Evolutionary conservation across 2,797 vertebrate species (phyloP).

Genomic region (Leptatherina wallacei): DNA sequence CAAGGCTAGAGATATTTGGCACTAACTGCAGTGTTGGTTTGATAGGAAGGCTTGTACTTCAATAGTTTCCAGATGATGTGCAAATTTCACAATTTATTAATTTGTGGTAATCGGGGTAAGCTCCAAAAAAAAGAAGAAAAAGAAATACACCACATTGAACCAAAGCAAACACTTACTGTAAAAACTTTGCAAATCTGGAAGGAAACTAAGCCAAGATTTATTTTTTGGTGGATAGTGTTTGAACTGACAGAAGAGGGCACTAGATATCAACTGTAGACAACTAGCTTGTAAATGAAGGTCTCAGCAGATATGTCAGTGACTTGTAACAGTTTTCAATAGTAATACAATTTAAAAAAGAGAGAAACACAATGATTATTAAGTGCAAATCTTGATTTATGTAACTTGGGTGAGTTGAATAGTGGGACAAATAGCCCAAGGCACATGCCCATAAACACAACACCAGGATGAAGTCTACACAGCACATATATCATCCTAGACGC

Average conservation of each 20-base stretch:
- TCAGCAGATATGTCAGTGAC: constrained; percentile 13
- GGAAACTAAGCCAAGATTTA: not conserved
- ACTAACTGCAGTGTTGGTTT: constrained; percentile 27
- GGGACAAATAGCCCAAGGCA: constrained; percentile 31
- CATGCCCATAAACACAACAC: constrained; percentile 47
- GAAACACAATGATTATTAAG: not conserved
- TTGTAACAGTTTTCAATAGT: constrained; percentile 1
- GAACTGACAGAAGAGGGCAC: constrained; percentile 74
- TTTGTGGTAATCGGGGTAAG: constrained; percentile 18
- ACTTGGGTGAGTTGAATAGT: not conserved
- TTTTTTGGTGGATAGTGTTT: not conserved
- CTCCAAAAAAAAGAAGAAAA: constrained; percentile 7
- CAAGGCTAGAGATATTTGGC: constrained; percentile 70
- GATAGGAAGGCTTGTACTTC: constrained; percentile 45
- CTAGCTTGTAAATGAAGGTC: not conserved
- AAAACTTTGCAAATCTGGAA: constrained; percentile 20
- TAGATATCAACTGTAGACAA: constrained; percentile 18
- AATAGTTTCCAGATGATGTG: constrained; percentile 41
- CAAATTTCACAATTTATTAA: constrained; percentile 30
- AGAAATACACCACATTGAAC: not conserved
- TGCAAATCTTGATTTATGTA: constrained; percentile 34
- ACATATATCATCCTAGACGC: constrained; percentile 67
- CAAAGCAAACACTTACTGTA: constrained; percentile 11
- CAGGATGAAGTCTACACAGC: constrained; percentile 58
- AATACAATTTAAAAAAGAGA: constrained; percentile 14